Percentiles rank a stretch among this genome's conserved stretches.
These are phyloP conservation scores for Drosophila mercatorum DNA, from an alignment of 2,888 invertebrate species.

Conservation along the genomic window DNA sequence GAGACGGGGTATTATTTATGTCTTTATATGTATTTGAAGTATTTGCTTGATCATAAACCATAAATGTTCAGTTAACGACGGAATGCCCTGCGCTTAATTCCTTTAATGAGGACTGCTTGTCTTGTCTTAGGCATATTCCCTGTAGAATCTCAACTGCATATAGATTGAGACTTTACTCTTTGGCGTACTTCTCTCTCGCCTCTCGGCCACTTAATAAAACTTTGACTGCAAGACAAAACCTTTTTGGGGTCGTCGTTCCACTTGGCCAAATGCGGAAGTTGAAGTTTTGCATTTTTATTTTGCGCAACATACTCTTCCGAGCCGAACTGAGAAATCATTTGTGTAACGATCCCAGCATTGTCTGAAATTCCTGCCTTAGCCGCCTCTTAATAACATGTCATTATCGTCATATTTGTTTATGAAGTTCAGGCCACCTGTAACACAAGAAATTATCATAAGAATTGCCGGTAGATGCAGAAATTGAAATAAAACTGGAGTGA, in stretches of 20 bases:
- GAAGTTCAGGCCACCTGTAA: constrained; percentile 48
- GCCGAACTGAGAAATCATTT: constrained; percentile 31
- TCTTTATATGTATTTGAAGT: constrained; percentile 5
- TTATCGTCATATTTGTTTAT: constrained; percentile 80
- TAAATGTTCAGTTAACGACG: neutral
- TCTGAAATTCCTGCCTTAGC: constrained; percentile 47
- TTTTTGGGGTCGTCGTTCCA: constrained; percentile 72
- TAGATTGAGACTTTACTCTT: too few species aligned
- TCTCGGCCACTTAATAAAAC: constrained; percentile 10
- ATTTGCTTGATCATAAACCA: constrained; percentile 1
- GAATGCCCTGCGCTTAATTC: constrained; percentile 2
- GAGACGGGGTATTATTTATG: constrained; percentile 15
- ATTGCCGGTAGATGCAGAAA: neutral
- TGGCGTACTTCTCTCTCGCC: neutral
- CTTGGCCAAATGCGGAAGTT: constrained; percentile 78
- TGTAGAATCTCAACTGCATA: too few species aligned
- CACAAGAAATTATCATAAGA: constrained; percentile 33
- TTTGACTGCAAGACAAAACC: constrained; percentile 40
- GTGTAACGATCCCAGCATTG: constrained; percentile 68
- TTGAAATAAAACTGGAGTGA: neutral
- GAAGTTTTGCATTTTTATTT: constrained; percentile 38
- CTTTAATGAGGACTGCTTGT: constrained; percentile 4
- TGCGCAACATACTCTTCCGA: constrained; percentile 28
- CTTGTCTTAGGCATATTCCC: neutral
- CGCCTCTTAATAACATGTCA: constrained; percentile 77